Conservation (phyloP, 1,140 invertebrate species). For the Lerema accius region DNA sequence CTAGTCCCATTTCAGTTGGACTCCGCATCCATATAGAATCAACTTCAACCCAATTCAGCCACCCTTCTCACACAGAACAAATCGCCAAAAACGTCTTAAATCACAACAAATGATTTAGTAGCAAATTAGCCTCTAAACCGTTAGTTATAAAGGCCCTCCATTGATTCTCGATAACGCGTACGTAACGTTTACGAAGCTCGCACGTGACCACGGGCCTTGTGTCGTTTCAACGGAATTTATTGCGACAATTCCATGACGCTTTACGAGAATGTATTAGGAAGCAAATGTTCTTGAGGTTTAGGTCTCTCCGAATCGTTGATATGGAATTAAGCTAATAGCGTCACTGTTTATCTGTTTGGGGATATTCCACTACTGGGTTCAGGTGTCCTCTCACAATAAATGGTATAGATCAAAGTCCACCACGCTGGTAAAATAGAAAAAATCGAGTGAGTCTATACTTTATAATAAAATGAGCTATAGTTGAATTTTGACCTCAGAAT, state of each 20-base stretch:
- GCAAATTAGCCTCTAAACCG: neutral
- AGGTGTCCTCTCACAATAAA: too few relatives aligned
- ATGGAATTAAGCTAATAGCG: neutral
- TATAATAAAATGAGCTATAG: too few relatives aligned
- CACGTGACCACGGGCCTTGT: slow-evolving; percentile 14
- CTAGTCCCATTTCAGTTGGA: too few relatives aligned
- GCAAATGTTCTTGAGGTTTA: neutral
- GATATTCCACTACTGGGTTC: too few relatives aligned
- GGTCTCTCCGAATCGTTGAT: neutral
- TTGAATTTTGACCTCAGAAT: too few relatives aligned
- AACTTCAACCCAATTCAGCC: too few relatives aligned
- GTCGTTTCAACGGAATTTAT: slow-evolving; percentile 16
- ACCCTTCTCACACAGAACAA: too few relatives aligned
- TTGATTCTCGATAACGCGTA: slow-evolving; percentile 20
- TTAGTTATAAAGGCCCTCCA: neutral
- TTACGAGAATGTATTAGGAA: neutral
- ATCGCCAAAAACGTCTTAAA: neutral
- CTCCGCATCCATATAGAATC: too few relatives aligned
- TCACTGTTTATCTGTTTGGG: too few relatives aligned
- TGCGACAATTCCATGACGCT: slow-evolving; percentile 4
- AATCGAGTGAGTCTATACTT: too few relatives aligned
- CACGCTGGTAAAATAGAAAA: too few relatives aligned
- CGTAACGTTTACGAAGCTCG: slow-evolving; percentile 21
- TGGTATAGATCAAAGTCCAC: too few relatives aligned
- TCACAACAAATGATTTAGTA: neutral